These are phyloP conservation scores for Elaphurus davidianus DNA, from an alignment of 2,113 vertebrate genomes.

Conservation along the genomic window DNA sequence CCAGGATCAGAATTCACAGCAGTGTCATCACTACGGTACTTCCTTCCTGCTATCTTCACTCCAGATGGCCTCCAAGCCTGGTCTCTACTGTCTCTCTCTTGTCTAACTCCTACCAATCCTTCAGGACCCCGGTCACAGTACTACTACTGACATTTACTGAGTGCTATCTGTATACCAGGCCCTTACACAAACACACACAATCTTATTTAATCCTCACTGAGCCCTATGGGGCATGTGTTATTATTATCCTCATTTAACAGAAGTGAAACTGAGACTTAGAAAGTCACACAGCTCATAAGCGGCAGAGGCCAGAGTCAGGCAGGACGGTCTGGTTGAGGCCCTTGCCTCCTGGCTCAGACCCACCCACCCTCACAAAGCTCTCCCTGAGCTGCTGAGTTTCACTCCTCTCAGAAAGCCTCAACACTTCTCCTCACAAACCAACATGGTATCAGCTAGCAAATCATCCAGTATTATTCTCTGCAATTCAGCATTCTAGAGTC, in stretches of 20 bases:
- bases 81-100: background rate
- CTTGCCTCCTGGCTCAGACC: background rate
- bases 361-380: background rate
- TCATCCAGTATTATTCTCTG: background rate
- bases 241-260: background rate
- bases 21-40: background rate
- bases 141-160: background rate
- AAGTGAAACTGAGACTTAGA: background rate
- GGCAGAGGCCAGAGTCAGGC: background rate
- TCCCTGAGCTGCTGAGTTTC: background rate
- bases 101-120: background rate
- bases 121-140: background rate
- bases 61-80: background rate
- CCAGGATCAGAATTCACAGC: background rate
- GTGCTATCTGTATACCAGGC: background rate
- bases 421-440: background rate
- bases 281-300: background rate
- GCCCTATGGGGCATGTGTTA: background rate
- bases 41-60: background rate
- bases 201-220: background rate
- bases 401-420: background rate
- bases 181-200: fast-evolving
- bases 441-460: background rate
- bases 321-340: background rate
- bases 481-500: background rate